These are phyloP conservation scores for Florisuga fusca DNA, from an alignment of 2,797 vertebrate species.

Conservation along the genomic window DNA sequence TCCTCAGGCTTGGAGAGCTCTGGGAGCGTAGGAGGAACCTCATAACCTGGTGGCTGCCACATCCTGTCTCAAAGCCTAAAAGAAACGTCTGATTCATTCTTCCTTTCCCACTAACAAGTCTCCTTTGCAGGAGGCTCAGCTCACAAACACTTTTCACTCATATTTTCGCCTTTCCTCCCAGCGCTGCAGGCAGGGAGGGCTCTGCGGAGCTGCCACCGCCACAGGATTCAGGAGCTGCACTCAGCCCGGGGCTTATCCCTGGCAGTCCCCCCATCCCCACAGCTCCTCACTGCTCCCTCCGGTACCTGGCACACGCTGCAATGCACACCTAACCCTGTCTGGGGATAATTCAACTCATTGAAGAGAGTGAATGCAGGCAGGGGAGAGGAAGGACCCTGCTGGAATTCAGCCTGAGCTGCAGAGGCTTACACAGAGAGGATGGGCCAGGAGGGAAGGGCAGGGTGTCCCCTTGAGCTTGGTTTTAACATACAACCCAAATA, in stretches of 20 bases:
- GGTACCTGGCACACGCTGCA: rapidly evolving
- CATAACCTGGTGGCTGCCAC: rapidly evolving
- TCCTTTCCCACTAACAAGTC: background rate
- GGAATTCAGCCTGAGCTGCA: background rate
- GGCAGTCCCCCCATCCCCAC: rapidly evolving
- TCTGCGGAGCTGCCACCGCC: background rate
- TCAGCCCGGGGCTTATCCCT: rapidly evolving
- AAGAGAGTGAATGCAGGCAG: background rate
- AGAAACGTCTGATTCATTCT: background rate
- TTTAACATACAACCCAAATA: background rate
- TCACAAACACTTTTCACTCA: background rate
- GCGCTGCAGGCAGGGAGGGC: background rate
- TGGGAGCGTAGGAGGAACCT: background rate
- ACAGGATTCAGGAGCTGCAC: background rate
- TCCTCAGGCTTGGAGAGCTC: background rate
- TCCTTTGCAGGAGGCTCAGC: background rate
- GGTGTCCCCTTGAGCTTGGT: background rate
- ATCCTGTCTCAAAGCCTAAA: background rate
- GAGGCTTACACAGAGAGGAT: background rate
- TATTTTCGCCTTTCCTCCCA: rapidly evolving
- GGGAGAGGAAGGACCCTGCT: background rate
- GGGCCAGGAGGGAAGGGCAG: background rate
- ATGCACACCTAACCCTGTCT: background rate
- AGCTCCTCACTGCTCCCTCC: rapidly evolving
- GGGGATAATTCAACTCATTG: background rate